These are phyloP conservation scores for Epirrhoe alternata DNA, from an alignment of 2,888 invertebrate genomes.

Conservation along the genomic window DNA sequence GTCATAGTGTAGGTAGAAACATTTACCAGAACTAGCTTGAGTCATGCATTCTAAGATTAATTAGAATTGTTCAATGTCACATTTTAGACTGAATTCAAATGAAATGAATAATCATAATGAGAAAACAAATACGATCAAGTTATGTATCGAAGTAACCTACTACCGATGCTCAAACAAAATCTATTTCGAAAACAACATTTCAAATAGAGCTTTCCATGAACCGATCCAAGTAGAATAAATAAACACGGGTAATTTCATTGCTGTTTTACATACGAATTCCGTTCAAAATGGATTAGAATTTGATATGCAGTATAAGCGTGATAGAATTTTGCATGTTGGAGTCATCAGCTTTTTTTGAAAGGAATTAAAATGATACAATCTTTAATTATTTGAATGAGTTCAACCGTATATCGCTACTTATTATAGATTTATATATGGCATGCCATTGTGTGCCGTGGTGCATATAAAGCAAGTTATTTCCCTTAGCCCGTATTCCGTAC, in stretches of 20 bases:
- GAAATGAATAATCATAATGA: background rate
- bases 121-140: too few relatives aligned
- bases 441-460: conserved; percentile 34
- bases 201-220: conserved; percentile 13
- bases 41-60: background rate
- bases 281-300: conserved; percentile 32
- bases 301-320: conserved; percentile 48
- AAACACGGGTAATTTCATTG: conserved; percentile 16
- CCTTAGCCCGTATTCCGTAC: conserved; percentile 30
- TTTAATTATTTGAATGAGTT: conserved; percentile 24
- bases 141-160: background rate
- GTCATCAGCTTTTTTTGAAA: conserved; percentile 41
- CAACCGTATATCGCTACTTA: background rate
- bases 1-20: conserved; percentile 1
- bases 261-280: conserved; percentile 29
- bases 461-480: conserved; percentile 37
- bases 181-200: background rate
- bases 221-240: conserved; percentile 4
- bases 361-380: conserved; percentile 35
- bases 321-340: conserved; percentile 53
- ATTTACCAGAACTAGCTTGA: background rate
- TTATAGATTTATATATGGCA: conserved; percentile 24
- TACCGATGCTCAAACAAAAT: conserved; percentile 2
- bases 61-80: background rate
- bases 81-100: background rate